A percentile compares a stretch with the other conserved stretches of the same genome.
Conservation (phyloP, 2,113 vertebrate genomes). For the Crotalus helleri region DNA sequence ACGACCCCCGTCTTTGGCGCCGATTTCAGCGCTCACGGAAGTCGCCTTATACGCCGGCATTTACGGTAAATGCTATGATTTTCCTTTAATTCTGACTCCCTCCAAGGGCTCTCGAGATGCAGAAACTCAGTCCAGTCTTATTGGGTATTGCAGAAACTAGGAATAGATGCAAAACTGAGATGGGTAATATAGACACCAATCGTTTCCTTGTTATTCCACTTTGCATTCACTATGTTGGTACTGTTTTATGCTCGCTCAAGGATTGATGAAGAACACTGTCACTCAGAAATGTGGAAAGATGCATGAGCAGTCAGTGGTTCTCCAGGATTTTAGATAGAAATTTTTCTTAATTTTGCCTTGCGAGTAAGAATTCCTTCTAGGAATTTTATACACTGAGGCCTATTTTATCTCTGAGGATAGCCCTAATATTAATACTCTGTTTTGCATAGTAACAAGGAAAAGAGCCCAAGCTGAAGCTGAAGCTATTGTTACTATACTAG, state of each 20-base stretch:
- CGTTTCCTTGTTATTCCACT: too few species aligned
- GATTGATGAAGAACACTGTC: not conserved
- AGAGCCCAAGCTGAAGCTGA: not conserved
- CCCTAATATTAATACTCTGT: not conserved
- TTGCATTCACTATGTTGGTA: not conserved
- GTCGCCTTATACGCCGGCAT: too few species aligned
- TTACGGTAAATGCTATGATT: not conserved
- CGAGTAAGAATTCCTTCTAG: not conserved
- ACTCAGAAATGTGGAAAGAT: not conserved
- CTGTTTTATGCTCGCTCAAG: not conserved
- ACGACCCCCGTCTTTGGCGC: too few species aligned
- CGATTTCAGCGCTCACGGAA: too few species aligned
- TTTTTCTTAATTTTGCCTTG: not conserved
- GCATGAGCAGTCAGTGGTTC: not conserved
- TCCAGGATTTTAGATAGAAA: not conserved
- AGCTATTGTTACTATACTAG: not conserved
- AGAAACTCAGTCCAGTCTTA: not conserved
- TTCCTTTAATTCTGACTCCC: not conserved
- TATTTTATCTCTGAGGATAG: not conserved
- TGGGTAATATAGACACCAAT: not conserved
- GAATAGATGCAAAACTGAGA: not conserved
- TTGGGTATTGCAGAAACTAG: not conserved
- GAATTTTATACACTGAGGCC: not conserved
- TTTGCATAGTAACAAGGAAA: not conserved
- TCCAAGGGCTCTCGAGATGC: not conserved